Base-by-base conservation (phyloP, 2,888 invertebrate genomes). In the Brachynemurus nebulosus region DNA sequence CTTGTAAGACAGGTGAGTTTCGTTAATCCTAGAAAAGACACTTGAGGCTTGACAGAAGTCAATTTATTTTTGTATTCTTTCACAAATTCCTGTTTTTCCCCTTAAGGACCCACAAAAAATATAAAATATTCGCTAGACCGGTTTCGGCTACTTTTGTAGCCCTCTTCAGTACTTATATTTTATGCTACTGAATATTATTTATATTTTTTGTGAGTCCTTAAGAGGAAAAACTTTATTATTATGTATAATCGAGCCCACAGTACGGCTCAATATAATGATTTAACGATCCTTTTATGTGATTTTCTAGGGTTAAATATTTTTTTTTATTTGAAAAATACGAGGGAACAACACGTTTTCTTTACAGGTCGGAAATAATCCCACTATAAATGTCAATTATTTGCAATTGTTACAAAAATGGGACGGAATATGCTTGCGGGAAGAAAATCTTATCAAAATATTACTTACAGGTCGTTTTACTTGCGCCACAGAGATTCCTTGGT, bases 1-100 rank as follows among this genome's bases (percentile, higher is more conserved):
- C 63, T 91, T 8, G 72, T 86, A 44, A 72, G 79, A 54, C 88
- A 89, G 72, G 80, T 89, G 53, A 61, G 62, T 45, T 18, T 16
- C 7, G 19, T 4, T 27, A n/a, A 27, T 4, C 12, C 12, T 27
- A 5, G 5, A 27, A n/a, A 3, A n/a, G 27, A 27, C 9, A 27
- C 9, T 27, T 27, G 27, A 27, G 27, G 3, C 5, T 27, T 9
- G 27, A 27, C 3, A n/a, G 27, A 27, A n/a, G 5, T 27, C 23
- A 23, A 23, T 7, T 23, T 23, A 23, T 23, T n/a, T n/a, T 14
- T 14, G 5, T 25, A 11, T 25, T 25, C 27, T 25, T 25, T 9
- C 27, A 25, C 27, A 25, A 25, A 25, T 9, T 25, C 8, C 11
- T 9, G 8, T 25, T 9, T 25, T 9, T 25, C 9, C 27, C 9